Evolutionary conservation across 2,888 invertebrate species (phyloP), one percentile per base, ranked within the genome.

Genomic region (Cerceris ruficornis): DNA sequence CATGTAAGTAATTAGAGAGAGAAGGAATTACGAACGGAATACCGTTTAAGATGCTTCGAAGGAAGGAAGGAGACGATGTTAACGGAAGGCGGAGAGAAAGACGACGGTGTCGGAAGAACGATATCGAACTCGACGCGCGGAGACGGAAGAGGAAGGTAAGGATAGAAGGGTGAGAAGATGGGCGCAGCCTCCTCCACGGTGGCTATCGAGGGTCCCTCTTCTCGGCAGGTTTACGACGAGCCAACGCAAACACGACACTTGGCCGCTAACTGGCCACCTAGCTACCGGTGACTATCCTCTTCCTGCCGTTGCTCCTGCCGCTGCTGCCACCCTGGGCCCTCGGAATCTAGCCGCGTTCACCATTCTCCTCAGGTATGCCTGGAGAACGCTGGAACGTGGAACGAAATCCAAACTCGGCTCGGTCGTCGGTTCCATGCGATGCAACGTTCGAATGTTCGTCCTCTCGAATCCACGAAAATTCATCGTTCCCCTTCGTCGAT

Each of bases 261-360:
- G 81, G 82, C 86, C 87, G 87, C 89, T 90, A 91, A 90, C 90
- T 90, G 88, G 88, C 88, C 88, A 88, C 88, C 90, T 88, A 90
- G 90, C 91, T 91, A 89, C 90, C 86, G 88, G 85, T 85, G 85
- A 84, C 82, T 76, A 83, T 77, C 64, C 76, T 82, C 72, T 77
- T 81, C 73, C 75, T 54, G 11, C 58, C 28, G 42, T 13, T 28
- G 17, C 17, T 60, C 49, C 6, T 43, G 42, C 13, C 17, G 39
- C 64, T 65, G 54, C 81, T 69, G 41, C 54, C 49, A 57, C 55
- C 68, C 65, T 58, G 28, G 46, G 42, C 69, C 74, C 66, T 62
- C 43, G 69, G 86, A 84, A 85, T 84, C 81, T 81, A 84, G 77
- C 73, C 78, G 65, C 72, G 58, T 77, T 70, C 62, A 58, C 50